Conservation (phyloP, 2,113 vertebrate genomes). For the Oryctolagus cuniculus region DNA sequence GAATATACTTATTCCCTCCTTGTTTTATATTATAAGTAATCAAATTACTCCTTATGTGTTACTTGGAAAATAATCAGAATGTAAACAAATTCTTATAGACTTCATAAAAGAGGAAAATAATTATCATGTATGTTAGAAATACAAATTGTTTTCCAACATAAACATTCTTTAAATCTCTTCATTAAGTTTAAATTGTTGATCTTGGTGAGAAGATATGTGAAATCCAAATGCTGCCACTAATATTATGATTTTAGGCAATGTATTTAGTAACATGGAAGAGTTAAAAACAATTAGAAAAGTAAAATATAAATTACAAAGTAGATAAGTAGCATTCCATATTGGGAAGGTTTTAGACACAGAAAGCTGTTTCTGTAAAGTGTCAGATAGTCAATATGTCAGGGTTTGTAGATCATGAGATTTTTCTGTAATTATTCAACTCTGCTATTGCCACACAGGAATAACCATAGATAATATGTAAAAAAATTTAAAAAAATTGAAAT, state of each 20-base stretch:
- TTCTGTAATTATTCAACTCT: background rate
- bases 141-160: background rate
- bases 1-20: background rate
- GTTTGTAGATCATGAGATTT: background rate
- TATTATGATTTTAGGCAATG: conserved; percentile 17
- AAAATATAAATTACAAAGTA: conserved; percentile 26
- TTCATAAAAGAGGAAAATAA: background rate
- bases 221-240: background rate
- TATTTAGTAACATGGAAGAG: conserved; percentile 37
- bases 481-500: background rate
- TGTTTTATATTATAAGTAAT: background rate
- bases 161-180: conserved; percentile 16
- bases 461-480: background rate
- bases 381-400: background rate
- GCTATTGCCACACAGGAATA: background rate
- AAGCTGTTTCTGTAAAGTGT: background rate
- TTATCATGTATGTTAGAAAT: background rate
- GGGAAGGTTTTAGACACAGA: background rate
- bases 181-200: conserved; percentile 27
- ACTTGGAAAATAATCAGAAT: background rate
- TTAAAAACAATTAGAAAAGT: background rate
- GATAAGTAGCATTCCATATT: background rate
- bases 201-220: conserved; percentile 1
- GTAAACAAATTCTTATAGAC: background rate
- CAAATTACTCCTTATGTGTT: background rate